Percentiles rank a stretch among this genome's conserved stretches.
These are phyloP conservation scores for Nycticryphes semicollaris DNA, from an alignment of 2,113 vertebrate genomes.

Conservation along the genomic window DNA sequence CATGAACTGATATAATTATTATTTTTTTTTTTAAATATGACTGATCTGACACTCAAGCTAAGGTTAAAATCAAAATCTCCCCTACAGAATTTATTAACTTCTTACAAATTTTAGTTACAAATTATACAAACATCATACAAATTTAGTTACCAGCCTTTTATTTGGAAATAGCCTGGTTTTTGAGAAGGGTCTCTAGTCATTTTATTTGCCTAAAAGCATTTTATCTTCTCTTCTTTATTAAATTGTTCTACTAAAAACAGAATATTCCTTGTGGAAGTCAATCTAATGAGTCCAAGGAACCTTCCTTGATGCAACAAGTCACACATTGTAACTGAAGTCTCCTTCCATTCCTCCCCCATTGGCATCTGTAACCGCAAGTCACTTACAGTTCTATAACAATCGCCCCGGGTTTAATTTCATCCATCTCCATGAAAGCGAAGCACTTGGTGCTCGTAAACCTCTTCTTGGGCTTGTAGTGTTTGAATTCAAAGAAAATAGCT, in stretches of 20 bases:
- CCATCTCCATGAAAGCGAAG: conserved; percentile 99
- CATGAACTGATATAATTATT: not conserved
- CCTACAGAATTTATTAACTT: not conserved
- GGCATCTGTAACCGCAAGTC: not conserved
- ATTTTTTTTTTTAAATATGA: not conserved
- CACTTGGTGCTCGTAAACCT: conserved; percentile 98
- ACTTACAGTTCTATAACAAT: conserved; percentile 98
- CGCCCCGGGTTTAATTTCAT: conserved; percentile 94
- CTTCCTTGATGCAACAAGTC: not conserved
- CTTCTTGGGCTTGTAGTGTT: conserved; percentile 99
- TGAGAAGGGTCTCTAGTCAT: not conserved
- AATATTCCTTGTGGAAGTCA: not conserved
- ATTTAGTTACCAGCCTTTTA: not conserved
- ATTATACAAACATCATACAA: not conserved
- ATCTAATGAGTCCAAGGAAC: not conserved
- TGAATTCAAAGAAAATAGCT: conserved; percentile 99
- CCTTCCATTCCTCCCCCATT: not conserved
- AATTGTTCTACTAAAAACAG: not conserved
- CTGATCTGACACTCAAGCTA: not conserved
- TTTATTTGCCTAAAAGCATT: not conserved
- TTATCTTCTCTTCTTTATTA: not conserved
- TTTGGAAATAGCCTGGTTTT: not conserved
- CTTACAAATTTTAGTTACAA: not conserved
- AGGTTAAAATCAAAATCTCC: not conserved
- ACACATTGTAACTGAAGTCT: not conserved